A percentile compares a stretch with the other conserved stretches of the same genome.
Evolutionary conservation across 2,113 vertebrate species (phyloP).

Genomic region (Hyaena hyaena): DNA sequence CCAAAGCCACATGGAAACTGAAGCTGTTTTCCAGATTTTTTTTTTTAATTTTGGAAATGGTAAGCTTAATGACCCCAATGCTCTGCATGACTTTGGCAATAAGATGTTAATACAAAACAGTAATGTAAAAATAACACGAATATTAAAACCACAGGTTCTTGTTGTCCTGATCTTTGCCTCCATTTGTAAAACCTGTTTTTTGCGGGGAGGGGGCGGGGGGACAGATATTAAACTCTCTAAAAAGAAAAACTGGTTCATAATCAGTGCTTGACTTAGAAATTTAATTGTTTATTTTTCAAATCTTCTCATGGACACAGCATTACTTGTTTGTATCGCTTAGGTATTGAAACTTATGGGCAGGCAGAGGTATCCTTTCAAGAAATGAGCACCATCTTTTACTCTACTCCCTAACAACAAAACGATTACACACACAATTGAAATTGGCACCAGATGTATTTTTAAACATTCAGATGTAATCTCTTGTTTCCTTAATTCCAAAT

Average conservation of each 20-base stretch:
- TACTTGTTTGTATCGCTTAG: neutral
- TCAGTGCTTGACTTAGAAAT: neutral
- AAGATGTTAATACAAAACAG: conserved; percentile 50
- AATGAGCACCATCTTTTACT: neutral
- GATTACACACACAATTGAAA: neutral
- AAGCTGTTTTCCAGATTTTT: conserved; percentile 43
- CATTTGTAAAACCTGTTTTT: neutral
- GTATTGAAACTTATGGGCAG: neutral
- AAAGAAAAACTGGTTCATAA: neutral
- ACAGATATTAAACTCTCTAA: neutral
- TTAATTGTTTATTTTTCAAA: neutral
- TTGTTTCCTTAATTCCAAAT: neutral
- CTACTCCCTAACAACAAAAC: neutral
- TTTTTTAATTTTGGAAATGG: conserved; percentile 53
- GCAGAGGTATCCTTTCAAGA: neutral
- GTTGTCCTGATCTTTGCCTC: neutral
- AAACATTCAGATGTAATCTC: neutral
- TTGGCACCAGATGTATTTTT: neutral
- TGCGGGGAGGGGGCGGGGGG: neutral
- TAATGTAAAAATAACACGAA: conserved; percentile 59
- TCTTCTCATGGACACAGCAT: neutral
- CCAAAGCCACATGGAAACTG: conserved; percentile 61
- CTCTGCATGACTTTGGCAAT: conserved; percentile 61
- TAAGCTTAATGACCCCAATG: conserved; percentile 38
- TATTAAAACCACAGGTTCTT: conserved; percentile 48